These are phyloP conservation scores for Conistra vaccinii DNA, from an alignment of 2,888 invertebrate species.

Conservation along the genomic window DNA sequence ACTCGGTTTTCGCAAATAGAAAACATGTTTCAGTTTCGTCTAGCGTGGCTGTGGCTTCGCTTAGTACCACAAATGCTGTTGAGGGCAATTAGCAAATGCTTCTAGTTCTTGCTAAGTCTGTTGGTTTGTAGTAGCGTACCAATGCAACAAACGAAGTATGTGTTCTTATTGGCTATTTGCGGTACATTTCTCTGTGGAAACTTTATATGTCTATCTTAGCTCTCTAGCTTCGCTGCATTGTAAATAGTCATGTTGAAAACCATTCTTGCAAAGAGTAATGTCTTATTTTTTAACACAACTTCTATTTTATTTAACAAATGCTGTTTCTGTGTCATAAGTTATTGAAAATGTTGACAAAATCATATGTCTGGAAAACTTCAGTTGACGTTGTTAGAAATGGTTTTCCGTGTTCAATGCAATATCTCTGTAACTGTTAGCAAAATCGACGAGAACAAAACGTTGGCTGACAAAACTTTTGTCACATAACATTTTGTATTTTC, in stretches of 20 bases:
- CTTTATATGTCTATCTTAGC: not conserved
- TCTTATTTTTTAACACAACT: not conserved
- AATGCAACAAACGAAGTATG: not conserved
- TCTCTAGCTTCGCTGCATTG: not conserved
- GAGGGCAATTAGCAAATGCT: slow-evolving; percentile 11
- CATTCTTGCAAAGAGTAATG: not conserved
- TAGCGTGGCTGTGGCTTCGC: too few species aligned
- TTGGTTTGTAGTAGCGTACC: not conserved
- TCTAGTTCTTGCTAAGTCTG: not conserved
- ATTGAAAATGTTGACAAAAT: slow-evolving; percentile 11
- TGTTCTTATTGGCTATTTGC: too few species aligned
- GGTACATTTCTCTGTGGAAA: not conserved
- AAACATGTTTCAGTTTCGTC: not conserved
- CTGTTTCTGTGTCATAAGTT: not conserved
- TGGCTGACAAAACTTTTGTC: slow-evolving; percentile 20
- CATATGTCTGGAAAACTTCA: slow-evolving; percentile 12
- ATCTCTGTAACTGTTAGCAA: not conserved
- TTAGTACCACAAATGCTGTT: not conserved
- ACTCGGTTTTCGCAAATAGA: not conserved
- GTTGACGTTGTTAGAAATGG: slow-evolving; percentile 21
- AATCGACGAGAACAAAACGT: not conserved
- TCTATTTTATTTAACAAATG: not conserved
- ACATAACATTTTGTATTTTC: not conserved
- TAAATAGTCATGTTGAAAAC: not conserved
- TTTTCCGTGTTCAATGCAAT: slow-evolving; percentile 18